A percentile compares a stretch with the other conserved stretches of the same genome.
Evolutionary conservation across 2,797 vertebrate genomes (phyloP).

Genomic region (Mionectes olivaceus): DNA sequence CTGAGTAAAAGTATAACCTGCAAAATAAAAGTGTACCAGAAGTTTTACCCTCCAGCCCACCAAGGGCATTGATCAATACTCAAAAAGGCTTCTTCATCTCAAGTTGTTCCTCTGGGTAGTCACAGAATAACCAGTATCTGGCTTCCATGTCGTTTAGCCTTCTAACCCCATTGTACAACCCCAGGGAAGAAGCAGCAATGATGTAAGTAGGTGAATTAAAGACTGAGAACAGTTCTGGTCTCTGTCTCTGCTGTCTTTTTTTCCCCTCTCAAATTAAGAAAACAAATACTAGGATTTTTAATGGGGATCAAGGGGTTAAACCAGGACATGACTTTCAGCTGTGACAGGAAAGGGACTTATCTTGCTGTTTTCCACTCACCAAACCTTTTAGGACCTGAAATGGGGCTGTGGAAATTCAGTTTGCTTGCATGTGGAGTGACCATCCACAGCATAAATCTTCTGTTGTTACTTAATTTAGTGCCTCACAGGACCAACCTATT

Average conservation of each 20-base stretch:
- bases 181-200: background rate
- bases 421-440: background rate
- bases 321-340: background rate
- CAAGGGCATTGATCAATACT: background rate
- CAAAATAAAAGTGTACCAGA: background rate
- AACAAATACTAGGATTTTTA: background rate
- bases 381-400: background rate
- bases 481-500: background rate
- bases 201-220: background rate
- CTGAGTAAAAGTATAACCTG: background rate
- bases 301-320: background rate
- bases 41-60: background rate
- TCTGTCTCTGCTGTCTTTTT: background rate
- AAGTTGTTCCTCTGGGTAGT: background rate
- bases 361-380: background rate
- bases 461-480: slow-evolving; percentile 11
- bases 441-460: background rate
- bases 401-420: background rate
- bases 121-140: background rate
- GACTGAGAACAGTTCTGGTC: background rate
- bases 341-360: background rate
- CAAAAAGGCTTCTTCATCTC: background rate
- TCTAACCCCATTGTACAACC: background rate
- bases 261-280: background rate
- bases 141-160: background rate